Evolutionary conservation across 2,113 vertebrate genomes (phyloP), one percentile per base, ranked within the genome.

Genomic region (Aptenodytes forsteri): DNA sequence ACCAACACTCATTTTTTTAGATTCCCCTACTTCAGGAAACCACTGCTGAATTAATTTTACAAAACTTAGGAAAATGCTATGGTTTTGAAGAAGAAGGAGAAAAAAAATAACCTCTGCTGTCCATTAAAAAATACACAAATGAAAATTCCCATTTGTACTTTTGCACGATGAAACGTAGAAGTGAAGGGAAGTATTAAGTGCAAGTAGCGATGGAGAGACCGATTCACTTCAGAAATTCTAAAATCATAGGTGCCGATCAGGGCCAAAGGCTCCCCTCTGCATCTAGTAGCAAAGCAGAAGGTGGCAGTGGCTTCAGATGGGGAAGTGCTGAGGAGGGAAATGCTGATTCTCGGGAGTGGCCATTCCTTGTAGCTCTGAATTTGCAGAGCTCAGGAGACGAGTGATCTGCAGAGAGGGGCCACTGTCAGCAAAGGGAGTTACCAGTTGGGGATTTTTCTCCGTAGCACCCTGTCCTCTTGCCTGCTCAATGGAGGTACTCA

Each of bases 191-290:
- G 11, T 13, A 25, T 65, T 64, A 79, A 75, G 13, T 34, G 18
- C 20, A 80, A 76, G 16, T 8, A 62, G 46, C 0, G 0, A 62
- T 11, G 3, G 19, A 15, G 65, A 49, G 22, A 30, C 1, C 0
- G 0, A 18, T 62, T 27, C 5, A 13, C 10, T 38, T 58, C 50
- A 58, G 59, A 77, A 80, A 80, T 73, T 94, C 30, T 73, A 54
- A 73, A 83, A 58, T 86, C 11, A 18, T 18, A 61, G 66, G 18
- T 61, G 11, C 8, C 40, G 32, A 20, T 38, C 7, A 17, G 52
- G 14, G 14, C 27, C 40, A 49, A 87, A 76, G 44, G 7, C 5
- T 83, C 16, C 18, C 20, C 12, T 81, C 16, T 71, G 27, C 8
- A 3, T 15, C n/a, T 71, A 47, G 47, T 17, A 64, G 23, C 16